Evolutionary conservation across 2,113 vertebrate genomes (phyloP).

Genomic region (Limnothrissa miodon): DNA sequence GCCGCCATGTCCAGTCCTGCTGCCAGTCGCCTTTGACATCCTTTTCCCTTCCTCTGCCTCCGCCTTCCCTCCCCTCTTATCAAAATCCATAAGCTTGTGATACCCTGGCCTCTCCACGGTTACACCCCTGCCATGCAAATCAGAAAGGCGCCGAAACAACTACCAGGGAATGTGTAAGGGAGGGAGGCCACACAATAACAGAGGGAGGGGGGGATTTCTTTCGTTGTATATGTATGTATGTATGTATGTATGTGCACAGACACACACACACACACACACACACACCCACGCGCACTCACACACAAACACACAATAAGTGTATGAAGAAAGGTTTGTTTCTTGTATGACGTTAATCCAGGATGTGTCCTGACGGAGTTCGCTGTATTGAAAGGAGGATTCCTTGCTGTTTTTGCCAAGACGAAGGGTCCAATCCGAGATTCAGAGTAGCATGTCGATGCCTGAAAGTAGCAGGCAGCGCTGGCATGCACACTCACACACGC

Average conservation of each 20-base stretch:
- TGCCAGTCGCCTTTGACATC: slow-evolving; percentile 85
- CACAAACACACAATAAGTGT: slow-evolving; percentile 53
- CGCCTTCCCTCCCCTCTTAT: slow-evolving; percentile 98
- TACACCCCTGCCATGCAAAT: slow-evolving; percentile 90
- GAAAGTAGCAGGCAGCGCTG: slow-evolving; percentile 9
- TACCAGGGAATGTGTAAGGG: slow-evolving; percentile 48
- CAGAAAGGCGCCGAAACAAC: slow-evolving; percentile 79
- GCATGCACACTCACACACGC: slow-evolving; percentile 3
- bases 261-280: slow-evolving; percentile 55
- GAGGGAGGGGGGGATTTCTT: slow-evolving; percentile 5
- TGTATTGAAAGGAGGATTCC: background rate
- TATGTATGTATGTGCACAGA: slow-evolving; percentile 52
- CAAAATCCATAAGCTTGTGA: slow-evolving; percentile 99
- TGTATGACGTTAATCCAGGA: background rate
- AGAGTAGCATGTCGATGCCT: slow-evolving; percentile 10
- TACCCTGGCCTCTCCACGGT: slow-evolving; percentile 99
- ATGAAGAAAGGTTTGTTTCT: background rate
- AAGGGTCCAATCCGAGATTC: background rate
- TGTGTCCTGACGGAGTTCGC: background rate
- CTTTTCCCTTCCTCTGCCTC: slow-evolving; percentile 93
- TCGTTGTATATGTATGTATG: slow-evolving; percentile 24
- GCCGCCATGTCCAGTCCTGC: slow-evolving; percentile 79
- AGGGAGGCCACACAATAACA: slow-evolving; percentile 45
- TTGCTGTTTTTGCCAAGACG: background rate
- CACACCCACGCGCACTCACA: slow-evolving; percentile 54